Evolutionary conservation across 64 coral and sea anemone genomes (phyloP), one percentile per base, ranked within the genome.

Genomic region (Hydrozoanthus tunicans): DNA sequence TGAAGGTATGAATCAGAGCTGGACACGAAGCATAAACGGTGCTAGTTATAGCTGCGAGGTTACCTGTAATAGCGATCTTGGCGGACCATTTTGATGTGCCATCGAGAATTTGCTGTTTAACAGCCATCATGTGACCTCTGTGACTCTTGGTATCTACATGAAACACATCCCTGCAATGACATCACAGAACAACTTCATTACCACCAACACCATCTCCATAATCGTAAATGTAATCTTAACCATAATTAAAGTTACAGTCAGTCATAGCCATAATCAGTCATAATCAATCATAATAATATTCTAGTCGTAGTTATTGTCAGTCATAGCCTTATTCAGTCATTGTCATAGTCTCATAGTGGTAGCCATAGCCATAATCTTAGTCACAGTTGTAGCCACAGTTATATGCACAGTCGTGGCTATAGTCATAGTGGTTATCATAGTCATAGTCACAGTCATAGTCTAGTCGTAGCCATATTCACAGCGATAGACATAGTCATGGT

Each of bases 31-130:
- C 12, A 13, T 5, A 9, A 3, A 32, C 54, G 56, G 67, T 15
- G n/a, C 17, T 54, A 20, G 3, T 6, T 9, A 3, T 6, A 5
- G 5, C 6, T 56, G 43, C 15, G 43, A 9, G 26, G 12, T 89
- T 90, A 96, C 95, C 95, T 92, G 94, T 99, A 71, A 99, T 99
- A 81, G 90, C 84, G n/a, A 99, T 92, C 77, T 96, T 99, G n/a
- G 97, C 92, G 32, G 92, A 94, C 97, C 97, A 99, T 80, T 99
- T 99, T 58, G 97, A 99, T 72, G 97, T 99, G 70, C 97, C 97
- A 58, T 90, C 93, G 2, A 89, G 78, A 55, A 99, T 99, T 83
- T 96, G 92, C 12, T 95, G 94, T 72, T 95, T 93, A 15, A 95
- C 92, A 6, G 89, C 90, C 71, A 94, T 93, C 69, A 99, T 77